These are phyloP conservation scores for Neosilurus mollespiculum DNA, from an alignment of 2,797 vertebrate species.

Conservation along the genomic window DNA sequence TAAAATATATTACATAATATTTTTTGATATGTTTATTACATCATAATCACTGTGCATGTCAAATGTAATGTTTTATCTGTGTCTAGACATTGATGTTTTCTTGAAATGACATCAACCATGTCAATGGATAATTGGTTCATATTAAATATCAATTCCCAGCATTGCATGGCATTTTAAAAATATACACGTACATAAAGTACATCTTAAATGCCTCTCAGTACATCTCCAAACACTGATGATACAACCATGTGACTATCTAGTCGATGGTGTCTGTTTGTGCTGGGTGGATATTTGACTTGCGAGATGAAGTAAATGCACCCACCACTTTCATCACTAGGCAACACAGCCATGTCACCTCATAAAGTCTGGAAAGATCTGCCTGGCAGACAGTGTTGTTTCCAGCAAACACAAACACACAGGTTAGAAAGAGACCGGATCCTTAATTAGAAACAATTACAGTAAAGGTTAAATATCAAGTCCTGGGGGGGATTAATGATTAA, in stretches of 20 bases:
- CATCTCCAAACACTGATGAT: background rate
- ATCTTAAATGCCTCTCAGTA: background rate
- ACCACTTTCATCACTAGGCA: conserved; percentile 53
- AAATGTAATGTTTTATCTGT: background rate
- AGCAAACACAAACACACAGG: background rate
- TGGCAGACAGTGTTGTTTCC: background rate
- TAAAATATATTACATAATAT: background rate
- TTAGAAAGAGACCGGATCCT: background rate
- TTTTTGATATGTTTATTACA: background rate
- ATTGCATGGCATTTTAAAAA: background rate
- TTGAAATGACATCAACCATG: background rate
- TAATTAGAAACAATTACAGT: background rate
- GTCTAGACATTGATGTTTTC: background rate
- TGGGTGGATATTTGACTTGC: conserved; percentile 28
- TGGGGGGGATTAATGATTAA: conserved; percentile 15
- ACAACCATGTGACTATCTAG: conserved; percentile 15
- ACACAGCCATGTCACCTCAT: conserved; percentile 32
- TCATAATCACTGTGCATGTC: background rate
- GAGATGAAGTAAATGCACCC: conserved; percentile 36
- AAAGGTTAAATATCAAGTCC: background rate
- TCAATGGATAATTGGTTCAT: background rate
- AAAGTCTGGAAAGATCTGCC: conserved; percentile 39
- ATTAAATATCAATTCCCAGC: background rate
- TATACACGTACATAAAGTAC: no score
- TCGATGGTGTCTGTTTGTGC: conserved; percentile 17